Evolutionary conservation across 2,113 vertebrate species (phyloP).

Genomic region (Hippocampus abdominalis): DNA sequence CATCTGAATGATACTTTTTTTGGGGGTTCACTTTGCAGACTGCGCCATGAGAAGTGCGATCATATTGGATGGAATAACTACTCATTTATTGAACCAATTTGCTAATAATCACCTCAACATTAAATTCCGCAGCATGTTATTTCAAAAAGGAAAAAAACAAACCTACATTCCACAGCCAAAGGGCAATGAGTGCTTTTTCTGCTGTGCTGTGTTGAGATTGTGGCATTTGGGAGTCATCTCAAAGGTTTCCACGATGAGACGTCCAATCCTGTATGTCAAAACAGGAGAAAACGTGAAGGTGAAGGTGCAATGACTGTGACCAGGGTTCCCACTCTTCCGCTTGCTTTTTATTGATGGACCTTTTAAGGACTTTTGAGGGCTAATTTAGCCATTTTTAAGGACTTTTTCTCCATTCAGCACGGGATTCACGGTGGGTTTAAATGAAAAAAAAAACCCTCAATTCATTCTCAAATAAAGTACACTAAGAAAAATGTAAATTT

Average conservation of each 20-base stretch:
- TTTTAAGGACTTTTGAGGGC: no score
- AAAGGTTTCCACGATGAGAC: background rate
- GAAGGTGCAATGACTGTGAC: slow-evolving; percentile 30
- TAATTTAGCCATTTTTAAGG: no score
- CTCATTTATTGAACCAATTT: background rate
- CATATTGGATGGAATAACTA: background rate
- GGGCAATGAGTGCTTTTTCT: background rate
- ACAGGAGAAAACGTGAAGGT: background rate
- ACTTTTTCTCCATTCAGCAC: no score
- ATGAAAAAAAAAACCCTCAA: no score
- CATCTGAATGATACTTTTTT: background rate
- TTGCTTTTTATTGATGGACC: no score
- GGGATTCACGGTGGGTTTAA: no score
- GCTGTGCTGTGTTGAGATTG: background rate
- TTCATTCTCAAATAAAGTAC: no score
- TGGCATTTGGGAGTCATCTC: background rate
- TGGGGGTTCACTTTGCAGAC: background rate
- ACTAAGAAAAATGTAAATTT: no score
- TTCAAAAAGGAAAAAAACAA: background rate
- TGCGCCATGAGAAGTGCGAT: background rate
- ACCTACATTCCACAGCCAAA: background rate
- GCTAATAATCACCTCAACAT: background rate
- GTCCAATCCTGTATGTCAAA: background rate
- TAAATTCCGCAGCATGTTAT: slow-evolving; percentile 11
- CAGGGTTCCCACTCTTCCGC: no score